Percentiles rank a stretch among this genome's conserved stretches.
phyloP scores from a whole-genome alignment of 2,113 vertebrate genomes.

The zebrafish (Danio rerio) region GRCz12tu NC_133183.1:6144501-6145000 shows the following conservation, averaged over 20 bases:
- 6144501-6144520: background rate
- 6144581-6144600: constrained; percentile 47
- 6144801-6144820: no score
- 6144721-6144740: background rate
- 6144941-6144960: no score
- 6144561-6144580: constrained; percentile 35
- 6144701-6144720: background rate
- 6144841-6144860: no score
- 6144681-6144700: constrained; percentile 42
- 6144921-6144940: no score
- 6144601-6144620: constrained; percentile 12
- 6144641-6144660: constrained; percentile 50
- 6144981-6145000: no score
- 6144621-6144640: constrained; percentile 45
- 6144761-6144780: background rate
- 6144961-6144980: no score
- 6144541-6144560: constrained; percentile 43
- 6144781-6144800: no score
- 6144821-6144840: no score
- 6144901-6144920: no score
- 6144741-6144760: background rate
- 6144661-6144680: constrained; percentile 56
- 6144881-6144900: no score
- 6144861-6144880: no score
- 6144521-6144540: background rate